phyloP scores from a whole-genome alignment of 2,888 invertebrate genomes.

The Xylota segnis region DNA sequence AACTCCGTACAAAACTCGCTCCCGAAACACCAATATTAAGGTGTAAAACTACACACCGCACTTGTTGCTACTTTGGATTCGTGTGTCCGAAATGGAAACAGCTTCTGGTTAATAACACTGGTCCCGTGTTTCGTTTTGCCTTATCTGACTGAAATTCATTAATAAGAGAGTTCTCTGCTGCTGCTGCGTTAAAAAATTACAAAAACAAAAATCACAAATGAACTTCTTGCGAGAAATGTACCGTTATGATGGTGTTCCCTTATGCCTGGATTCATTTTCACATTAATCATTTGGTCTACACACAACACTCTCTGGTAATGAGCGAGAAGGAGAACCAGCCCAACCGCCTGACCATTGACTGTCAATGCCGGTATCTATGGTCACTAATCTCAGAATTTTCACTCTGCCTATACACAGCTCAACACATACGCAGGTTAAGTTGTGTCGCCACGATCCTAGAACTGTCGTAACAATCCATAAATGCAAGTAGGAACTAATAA shows the following conservation, averaged over 20 bases:
- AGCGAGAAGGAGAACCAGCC: constrained; percentile 62
- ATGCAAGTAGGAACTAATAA: constrained; percentile 72
- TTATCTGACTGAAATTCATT: constrained; percentile 1
- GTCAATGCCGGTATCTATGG: constrained; percentile 69
- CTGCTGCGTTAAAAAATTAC: neutral
- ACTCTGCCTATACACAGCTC: constrained; percentile 5
- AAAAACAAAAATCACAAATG: neutral
- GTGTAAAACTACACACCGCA: constrained; percentile 25
- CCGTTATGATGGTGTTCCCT: constrained; percentile 75
- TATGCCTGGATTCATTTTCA: constrained; percentile 46
- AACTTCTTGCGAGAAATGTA: constrained; percentile 31
- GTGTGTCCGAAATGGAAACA: constrained; percentile 10
- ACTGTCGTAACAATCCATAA: constrained; percentile 72
- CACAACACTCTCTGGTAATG: neutral
- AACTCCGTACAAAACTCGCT: neutral
- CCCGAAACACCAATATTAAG: constrained; percentile 17
- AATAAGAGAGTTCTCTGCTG: too few species aligned
- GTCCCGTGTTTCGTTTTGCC: constrained; percentile 4
- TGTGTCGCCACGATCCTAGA: constrained; percentile 65
- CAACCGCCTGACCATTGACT: constrained; percentile 70
- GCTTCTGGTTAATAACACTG: constrained; percentile 15
- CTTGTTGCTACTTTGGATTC: constrained; percentile 10
- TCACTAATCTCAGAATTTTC: constrained; percentile 69
- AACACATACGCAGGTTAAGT: constrained; percentile 8
- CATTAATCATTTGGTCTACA: constrained; percentile 67